Evolutionary conservation across 2,888 invertebrate genomes (phyloP), one percentile per base, ranked within the genome.

Genomic region (Cosmopolites sordidus): DNA sequence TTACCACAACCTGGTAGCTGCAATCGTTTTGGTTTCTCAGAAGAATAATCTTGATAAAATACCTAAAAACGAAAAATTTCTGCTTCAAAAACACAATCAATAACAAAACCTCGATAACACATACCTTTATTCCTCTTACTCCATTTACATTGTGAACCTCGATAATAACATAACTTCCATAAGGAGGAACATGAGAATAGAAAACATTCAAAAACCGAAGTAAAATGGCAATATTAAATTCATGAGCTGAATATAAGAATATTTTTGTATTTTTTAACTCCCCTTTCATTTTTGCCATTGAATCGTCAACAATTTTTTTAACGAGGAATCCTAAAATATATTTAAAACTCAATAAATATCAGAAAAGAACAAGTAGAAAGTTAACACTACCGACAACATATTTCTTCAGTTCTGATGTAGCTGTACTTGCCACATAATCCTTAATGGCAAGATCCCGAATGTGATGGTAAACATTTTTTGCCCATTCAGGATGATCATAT

Each of bases 401-500:
- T 47, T 59, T 59, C 39, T 59, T 61, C 39, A 66, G 27, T 15
- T 60, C 49, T 14, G 53, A 17, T 11, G 59, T 69, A 64, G 56
- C 66, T 64, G 64, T 68, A 69, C 45, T 69, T 58, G 39, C 74
- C 63, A 47, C 72, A 49, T 76, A 75, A 9, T 73, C 69, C 8
- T 73, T 60, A 18, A 68, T 57, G 0, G 70, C 64, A 27, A 66
- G 67, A 3, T 67, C 68, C 15, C 69, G 63, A 9, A 76, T 69
- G 47, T 67, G 48, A 2, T 70, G 70, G 54, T 69, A 73, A 22
- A 76, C 65, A n/a, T 62, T 59, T 2, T 62, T 52, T 0, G 75
- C 69, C 78, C 78, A 78, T 11, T 64, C 58, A 1, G 77, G 77
- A 16, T 77, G 60, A 1, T 64, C 53, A n/a, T 75, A 58, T 37